Evolutionary conservation across 2,888 invertebrate genomes (phyloP).

Genomic region (Eurois occulta): DNA sequence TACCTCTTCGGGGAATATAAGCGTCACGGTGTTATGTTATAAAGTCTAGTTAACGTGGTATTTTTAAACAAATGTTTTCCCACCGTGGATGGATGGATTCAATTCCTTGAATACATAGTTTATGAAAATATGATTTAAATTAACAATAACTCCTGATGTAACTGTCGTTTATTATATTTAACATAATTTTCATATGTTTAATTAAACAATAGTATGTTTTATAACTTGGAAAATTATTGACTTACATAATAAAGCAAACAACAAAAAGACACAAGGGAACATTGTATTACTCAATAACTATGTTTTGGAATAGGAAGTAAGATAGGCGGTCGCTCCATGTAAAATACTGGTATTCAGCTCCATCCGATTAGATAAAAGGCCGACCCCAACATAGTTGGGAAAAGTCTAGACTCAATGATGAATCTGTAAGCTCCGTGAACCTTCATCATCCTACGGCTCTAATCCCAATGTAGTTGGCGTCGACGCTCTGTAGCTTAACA

Average conservation of each 20-base stretch:
- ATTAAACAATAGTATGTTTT: conserved; percentile 30
- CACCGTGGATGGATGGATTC: conserved; percentile 1
- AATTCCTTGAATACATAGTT: not conserved
- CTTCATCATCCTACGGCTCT: not conserved
- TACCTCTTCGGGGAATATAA: not conserved
- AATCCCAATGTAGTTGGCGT: no score
- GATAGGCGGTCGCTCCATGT: not conserved
- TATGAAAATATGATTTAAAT: conserved; percentile 8
- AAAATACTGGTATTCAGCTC: not conserved
- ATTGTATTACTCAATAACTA: not conserved
- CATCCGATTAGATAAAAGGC: not conserved
- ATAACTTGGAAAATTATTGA: not conserved
- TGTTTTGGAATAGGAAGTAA: not conserved
- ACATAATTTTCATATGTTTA: conserved; percentile 6
- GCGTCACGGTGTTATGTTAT: not conserved
- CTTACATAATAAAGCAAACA: no score
- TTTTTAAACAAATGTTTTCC: not conserved
- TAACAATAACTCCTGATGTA: not conserved
- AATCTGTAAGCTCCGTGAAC: not conserved
- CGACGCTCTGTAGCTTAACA: not conserved
- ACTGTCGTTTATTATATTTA: not conserved
- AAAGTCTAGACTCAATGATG: not conserved
- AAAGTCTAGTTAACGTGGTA: not conserved
- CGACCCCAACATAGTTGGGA: not conserved
- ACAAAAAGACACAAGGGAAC: not conserved